phyloP scores from a whole-genome alignment of 2,797 vertebrate species.

The Pipistrellus nathusii region DNA sequence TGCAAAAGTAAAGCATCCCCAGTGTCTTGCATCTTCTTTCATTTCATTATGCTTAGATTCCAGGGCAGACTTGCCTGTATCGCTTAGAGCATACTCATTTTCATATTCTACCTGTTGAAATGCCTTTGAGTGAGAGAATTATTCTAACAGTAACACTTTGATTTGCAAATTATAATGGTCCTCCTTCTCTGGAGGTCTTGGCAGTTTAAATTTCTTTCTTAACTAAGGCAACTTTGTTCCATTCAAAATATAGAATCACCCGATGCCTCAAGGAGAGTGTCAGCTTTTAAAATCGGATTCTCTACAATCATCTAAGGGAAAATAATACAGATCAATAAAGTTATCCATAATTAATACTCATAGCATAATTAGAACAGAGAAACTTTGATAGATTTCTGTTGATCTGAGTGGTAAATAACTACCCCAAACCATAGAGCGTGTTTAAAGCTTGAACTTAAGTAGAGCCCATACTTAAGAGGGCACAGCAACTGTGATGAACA shows the following conservation, averaged over 20 bases:
- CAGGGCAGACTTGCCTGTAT: neutral
- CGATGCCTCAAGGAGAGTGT: neutral
- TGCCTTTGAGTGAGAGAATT: neutral
- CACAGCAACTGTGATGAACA: neutral
- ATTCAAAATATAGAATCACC: constrained; percentile 18
- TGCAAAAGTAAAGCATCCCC: neutral
- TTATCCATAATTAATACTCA: neutral
- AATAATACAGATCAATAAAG: neutral
- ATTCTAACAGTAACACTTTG: neutral
- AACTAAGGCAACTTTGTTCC: neutral
- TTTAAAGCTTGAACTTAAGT: neutral
- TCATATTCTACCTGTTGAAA: neutral
- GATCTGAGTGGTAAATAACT: neutral
- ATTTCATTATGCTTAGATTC: neutral
- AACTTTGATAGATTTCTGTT: neutral
- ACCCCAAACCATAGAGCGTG: neutral
- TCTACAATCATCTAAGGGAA: neutral
- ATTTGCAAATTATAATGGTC: constrained; percentile 13
- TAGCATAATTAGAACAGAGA: neutral
- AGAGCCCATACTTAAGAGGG: neutral
- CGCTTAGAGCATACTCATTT: neutral
- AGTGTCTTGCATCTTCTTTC: neutral
- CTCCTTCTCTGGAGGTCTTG: neutral
- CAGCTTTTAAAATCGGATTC: neutral
- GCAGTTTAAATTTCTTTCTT: neutral